Percentiles rank a stretch among this genome's conserved stretches.
Evolutionary conservation across 2,888 invertebrate species (phyloP).

Genomic region (Lymantria monacha): DNA sequence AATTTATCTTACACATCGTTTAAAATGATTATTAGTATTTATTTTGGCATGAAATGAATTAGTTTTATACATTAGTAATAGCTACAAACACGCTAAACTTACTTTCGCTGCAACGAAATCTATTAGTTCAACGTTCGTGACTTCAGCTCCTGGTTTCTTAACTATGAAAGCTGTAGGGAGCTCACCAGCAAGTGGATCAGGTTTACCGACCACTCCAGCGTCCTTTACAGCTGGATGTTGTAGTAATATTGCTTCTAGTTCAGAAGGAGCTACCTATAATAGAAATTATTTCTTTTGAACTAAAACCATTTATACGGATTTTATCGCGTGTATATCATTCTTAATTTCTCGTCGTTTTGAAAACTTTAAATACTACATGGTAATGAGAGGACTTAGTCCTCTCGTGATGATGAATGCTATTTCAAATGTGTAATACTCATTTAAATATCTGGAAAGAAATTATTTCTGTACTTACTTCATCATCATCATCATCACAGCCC

Average conservation of each 20-base stretch:
- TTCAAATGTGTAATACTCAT: too few relatives aligned
- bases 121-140: slow-evolving; percentile 52
- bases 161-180: slow-evolving; percentile 64
- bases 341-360: too few relatives aligned
- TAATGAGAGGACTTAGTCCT: too few relatives aligned
- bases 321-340: too few relatives aligned
- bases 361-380: not conserved
- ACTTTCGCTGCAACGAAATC: slow-evolving; percentile 54
- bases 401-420: too few relatives aligned
- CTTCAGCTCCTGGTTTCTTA: slow-evolving; percentile 35
- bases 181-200: slow-evolving; percentile 54
- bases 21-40: too few relatives aligned
- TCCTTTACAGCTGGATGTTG: slow-evolving; percentile 60
- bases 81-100: not conserved
- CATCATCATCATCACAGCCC: too few relatives aligned
- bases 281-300: not conserved
- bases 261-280: slow-evolving; percentile 60
- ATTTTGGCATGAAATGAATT: too few relatives aligned
- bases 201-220: slow-evolving; percentile 54
- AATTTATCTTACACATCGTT: too few relatives aligned
- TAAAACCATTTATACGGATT: not conserved
- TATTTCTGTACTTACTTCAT: too few relatives aligned
- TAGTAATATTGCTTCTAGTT: slow-evolving; percentile 55
- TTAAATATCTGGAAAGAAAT: too few relatives aligned
- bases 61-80: too few relatives aligned